Percentiles rank a stretch among this genome's conserved stretches.
Conservation (phyloP, 1,140 invertebrate genomes). For the Drosophila simulans region DNA sequence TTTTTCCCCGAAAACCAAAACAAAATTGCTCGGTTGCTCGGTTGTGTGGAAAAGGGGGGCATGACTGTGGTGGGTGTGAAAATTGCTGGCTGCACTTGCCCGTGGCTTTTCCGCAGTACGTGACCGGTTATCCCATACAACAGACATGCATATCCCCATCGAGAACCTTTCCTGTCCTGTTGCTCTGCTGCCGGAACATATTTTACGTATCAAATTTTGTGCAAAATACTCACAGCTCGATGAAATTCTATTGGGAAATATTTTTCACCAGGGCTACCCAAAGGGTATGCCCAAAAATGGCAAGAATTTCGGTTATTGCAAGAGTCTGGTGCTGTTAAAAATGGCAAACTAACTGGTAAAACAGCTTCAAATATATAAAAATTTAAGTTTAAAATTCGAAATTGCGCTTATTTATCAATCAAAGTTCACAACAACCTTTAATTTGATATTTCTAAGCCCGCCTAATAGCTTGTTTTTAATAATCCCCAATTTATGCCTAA, state of each 20-base stretch:
- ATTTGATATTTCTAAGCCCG: not conserved
- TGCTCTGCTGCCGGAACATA: constrained; percentile 64
- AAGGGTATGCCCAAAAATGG: constrained; percentile 30
- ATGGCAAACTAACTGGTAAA: not conserved
- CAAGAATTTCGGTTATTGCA: constrained; percentile 17
- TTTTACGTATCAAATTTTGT: constrained; percentile 77
- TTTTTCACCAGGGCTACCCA: constrained; percentile 16
- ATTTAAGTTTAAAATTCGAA: no score
- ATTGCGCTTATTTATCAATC: not conserved
- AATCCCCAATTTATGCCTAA: constrained; percentile 1
- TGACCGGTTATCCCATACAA: constrained; percentile 62
- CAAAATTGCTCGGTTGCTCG: constrained; percentile 58
- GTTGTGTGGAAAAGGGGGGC: constrained; percentile 6
- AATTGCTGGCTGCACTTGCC: constrained; percentile 27
- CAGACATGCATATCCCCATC: not conserved
- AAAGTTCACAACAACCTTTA: no score
- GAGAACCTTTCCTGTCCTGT: constrained; percentile 20
- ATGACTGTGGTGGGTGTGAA: constrained; percentile 11
- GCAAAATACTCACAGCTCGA: constrained; percentile 70
- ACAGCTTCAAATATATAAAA: no score
- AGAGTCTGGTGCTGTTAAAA: not conserved
- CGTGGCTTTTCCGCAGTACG: constrained; percentile 53
- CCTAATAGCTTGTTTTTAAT: not conserved
- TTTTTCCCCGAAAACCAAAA: constrained; percentile 48
- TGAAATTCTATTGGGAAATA: constrained; percentile 80